Evolutionary conservation across 2,888 invertebrate genomes (phyloP).

Genomic region (Dicyrtomina minuta): DNA sequence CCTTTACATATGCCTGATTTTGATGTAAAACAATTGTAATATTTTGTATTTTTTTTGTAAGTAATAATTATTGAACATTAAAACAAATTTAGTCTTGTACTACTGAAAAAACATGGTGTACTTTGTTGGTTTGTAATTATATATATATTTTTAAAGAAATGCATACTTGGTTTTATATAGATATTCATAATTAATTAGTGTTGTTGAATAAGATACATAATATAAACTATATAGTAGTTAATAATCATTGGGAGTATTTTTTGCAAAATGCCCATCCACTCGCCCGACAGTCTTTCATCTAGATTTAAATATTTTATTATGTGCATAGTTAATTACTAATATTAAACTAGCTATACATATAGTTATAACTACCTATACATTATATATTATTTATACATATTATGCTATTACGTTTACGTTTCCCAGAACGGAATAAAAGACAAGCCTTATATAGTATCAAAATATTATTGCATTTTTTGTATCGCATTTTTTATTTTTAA

Average conservation of each 20-base stretch:
- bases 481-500: background rate
- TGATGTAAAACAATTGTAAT: conserved; percentile 4
- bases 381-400: no score
- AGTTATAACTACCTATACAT: no score
- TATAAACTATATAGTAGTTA: no score
- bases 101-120: background rate
- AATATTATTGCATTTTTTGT: background rate
- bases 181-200: no score
- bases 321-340: no score
- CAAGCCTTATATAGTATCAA: conserved; percentile 1
- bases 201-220: no score
- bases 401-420: conserved; percentile 1
- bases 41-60: conserved; percentile 17
- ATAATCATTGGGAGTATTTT: conserved; percentile 30
- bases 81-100: conserved; percentile 3
- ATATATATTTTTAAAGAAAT: background rate
- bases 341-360: no score
- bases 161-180: no score
- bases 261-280: conserved; percentile 27
- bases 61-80: conserved; percentile 12
- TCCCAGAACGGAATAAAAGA: conserved; percentile 5
- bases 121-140: background rate
- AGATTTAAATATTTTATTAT: no score
- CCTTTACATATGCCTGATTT: background rate
- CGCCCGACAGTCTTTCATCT: conserved; percentile 36